A percentile compares a stretch with the other conserved stretches of the same genome.
Evolutionary conservation across 2,113 vertebrate genomes (phyloP).

Genomic region (Apodemus sylvaticus): DNA sequence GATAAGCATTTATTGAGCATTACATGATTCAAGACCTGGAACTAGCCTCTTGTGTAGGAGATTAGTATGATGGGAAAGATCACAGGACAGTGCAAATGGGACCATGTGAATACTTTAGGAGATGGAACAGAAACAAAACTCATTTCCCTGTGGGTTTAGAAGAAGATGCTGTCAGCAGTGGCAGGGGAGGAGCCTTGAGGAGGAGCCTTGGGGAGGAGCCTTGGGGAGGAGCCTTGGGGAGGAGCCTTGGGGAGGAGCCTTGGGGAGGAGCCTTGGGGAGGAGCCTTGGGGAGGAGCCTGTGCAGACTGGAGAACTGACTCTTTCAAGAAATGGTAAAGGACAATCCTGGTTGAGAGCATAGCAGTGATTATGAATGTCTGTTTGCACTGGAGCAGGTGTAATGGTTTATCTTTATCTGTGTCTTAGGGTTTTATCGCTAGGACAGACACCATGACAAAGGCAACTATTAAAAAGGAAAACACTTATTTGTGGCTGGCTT

Average conservation of each 20-base stretch:
- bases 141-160: background rate
- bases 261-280: no score
- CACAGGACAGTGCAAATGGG: background rate
- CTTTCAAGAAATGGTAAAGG: background rate
- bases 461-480: no score
- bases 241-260: no score
- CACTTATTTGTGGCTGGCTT: no score
- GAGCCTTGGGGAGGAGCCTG: background rate
- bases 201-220: no score
- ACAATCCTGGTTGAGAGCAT: background rate
- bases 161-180: background rate
- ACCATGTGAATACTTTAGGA: background rate
- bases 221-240: no score
- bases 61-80: background rate
- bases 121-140: background rate
- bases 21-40: background rate
- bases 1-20: background rate
- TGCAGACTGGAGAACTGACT: background rate
- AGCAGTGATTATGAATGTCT: background rate
- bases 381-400: fast-evolving
- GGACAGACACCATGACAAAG: no score
- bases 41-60: background rate
- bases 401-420: background rate
- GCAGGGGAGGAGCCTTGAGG: background rate
- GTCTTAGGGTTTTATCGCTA: no score